These are phyloP conservation scores for Panthera leo DNA, from an alignment of 2,113 vertebrate species.

Conservation along the genomic window DNA sequence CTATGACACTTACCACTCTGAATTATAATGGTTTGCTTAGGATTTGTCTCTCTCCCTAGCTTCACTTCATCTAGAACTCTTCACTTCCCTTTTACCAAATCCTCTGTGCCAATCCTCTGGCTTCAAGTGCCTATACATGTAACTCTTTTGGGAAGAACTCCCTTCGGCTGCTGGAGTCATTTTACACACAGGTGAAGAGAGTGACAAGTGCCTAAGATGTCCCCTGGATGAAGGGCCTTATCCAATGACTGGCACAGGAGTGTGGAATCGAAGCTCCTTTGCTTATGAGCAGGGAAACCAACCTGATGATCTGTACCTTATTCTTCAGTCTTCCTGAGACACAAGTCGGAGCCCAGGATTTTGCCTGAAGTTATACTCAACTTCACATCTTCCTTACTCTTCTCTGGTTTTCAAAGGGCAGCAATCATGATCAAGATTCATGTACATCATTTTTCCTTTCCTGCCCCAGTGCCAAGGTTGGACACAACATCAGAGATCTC, in stretches of 20 bases:
- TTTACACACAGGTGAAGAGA: background rate
- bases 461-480: background rate
- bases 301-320: background rate
- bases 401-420: background rate
- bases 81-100: background rate
- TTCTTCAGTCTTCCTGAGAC: background rate
- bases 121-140: background rate
- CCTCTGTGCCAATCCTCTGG: background rate
- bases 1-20: background rate
- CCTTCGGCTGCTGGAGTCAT: background rate
- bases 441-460: background rate
- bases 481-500: background rate
- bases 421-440: background rate
- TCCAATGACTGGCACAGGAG: background rate
- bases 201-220: too few species aligned
- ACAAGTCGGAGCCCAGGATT: background rate
- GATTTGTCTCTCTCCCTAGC: background rate
- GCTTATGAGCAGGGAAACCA: background rate
- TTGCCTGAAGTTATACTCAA: background rate
- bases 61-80: background rate
- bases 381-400: background rate
- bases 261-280: background rate
- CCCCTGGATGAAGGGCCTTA: background rate
- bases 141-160: background rate
- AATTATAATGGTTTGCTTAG: background rate